Conservation (phyloP, 2,113 vertebrate genomes). For the Casuarius casuarius region DNA sequence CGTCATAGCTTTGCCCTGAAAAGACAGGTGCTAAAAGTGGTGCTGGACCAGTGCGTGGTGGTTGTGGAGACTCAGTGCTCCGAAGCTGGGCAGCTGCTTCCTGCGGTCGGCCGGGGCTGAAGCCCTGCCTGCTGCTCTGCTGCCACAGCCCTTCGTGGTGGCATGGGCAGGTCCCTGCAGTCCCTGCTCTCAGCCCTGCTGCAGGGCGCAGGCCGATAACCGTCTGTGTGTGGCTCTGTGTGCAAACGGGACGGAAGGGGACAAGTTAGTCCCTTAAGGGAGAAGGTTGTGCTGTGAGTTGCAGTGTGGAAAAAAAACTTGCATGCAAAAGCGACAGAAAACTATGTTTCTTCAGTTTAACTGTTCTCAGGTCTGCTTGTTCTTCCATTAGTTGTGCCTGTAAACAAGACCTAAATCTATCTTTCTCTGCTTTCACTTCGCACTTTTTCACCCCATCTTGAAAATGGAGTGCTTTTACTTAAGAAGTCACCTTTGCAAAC, state of each 20-base stretch:
- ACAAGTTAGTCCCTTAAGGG: background rate
- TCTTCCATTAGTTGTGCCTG: background rate
- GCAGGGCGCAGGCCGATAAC: too few species aligned
- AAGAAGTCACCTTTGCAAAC: background rate
- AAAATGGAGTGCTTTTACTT: background rate
- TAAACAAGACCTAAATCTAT: background rate
- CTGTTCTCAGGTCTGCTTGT: background rate
- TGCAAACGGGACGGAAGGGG: fast-evolving
- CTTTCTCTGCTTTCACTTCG: background rate
- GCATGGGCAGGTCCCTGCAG: too few species aligned
- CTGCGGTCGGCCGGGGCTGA: background rate
- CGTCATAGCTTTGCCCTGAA: background rate
- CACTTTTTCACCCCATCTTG: background rate
- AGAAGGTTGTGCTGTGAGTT: fast-evolving
- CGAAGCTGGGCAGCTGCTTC: background rate
- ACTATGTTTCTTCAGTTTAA: background rate
- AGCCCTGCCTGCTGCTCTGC: too few species aligned
- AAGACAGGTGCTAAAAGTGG: background rate
- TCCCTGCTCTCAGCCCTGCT: too few species aligned
- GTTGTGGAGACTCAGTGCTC: background rate
- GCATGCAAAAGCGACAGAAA: background rate
- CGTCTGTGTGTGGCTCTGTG: too few species aligned
- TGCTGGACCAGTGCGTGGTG: background rate
- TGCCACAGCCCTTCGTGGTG: too few species aligned
- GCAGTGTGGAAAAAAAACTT: background rate